These are phyloP conservation scores for Trachymyrmex cornetzi DNA, from an alignment of 1,140 invertebrate genomes.

Conservation along the genomic window DNA sequence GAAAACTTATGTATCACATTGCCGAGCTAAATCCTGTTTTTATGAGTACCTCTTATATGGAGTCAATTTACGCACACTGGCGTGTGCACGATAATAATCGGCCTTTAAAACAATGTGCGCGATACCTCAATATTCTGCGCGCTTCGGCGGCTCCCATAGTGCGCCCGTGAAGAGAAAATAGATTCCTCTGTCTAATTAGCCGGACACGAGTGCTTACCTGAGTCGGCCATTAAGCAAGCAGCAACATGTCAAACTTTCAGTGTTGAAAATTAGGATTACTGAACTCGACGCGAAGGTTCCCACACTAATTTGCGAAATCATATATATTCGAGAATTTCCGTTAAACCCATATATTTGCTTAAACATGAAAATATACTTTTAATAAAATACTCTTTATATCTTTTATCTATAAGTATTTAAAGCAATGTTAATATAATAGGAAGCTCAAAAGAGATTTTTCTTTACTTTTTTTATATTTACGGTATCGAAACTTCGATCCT, in stretches of 20 bases:
- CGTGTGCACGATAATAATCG: constrained; percentile 25
- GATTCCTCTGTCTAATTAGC: constrained; percentile 42
- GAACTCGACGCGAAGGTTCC: constrained; percentile 7
- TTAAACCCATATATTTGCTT: not conserved
- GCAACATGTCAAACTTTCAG: constrained; percentile 15
- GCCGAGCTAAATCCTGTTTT: constrained; percentile 25
- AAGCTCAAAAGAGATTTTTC: not conserved
- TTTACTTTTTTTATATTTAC: not conserved
- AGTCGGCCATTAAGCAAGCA: constrained; percentile 24
- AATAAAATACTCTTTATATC: not conserved
- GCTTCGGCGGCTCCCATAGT: not conserved
- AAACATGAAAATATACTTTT: not conserved
- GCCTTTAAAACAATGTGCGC: constrained; percentile 23
- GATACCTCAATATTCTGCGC: constrained; percentile 21
- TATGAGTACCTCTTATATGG: constrained; percentile 31
- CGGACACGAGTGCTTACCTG: constrained; percentile 10
- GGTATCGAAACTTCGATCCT: not conserved
- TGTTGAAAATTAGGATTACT: constrained; percentile 22
- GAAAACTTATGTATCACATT: constrained; percentile 34
- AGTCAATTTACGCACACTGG: constrained; percentile 43
- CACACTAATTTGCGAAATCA: not conserved
- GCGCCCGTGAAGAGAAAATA: constrained; percentile 29
- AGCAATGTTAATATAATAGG: not conserved
- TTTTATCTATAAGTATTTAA: not conserved
- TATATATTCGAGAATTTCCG: not conserved